Percentiles rank a stretch among this genome's conserved stretches.
phyloP scores from a whole-genome alignment of 2,113 vertebrate species.

The Isurus oxyrinchus region DNA sequence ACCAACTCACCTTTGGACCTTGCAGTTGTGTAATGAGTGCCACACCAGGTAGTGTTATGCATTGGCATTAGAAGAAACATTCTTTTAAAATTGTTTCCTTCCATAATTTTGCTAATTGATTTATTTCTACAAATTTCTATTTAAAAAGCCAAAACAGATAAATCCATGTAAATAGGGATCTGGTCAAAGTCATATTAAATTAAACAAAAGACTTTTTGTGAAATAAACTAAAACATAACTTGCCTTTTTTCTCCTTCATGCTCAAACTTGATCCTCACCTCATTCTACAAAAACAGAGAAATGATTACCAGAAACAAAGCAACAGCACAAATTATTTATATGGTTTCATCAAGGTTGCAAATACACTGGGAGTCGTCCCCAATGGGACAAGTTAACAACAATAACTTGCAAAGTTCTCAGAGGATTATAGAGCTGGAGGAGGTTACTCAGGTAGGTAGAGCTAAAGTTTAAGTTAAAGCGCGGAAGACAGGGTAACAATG shows the following conservation, averaged over 20 bases:
- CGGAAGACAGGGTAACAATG: not conserved
- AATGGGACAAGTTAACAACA: not conserved
- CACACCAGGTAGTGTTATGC: not conserved
- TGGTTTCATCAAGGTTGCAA: not conserved
- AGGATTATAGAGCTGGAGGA: not conserved
- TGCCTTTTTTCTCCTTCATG: conserved; percentile 88
- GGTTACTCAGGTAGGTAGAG: not conserved
- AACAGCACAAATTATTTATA: not conserved
- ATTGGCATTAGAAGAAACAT: not conserved
- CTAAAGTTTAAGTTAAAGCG: not conserved
- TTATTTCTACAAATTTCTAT: not conserved
- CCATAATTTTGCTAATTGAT: not conserved
- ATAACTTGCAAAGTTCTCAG: not conserved
- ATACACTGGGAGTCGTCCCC: not conserved
- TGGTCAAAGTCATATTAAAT: not conserved
- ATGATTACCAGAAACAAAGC: not conserved
- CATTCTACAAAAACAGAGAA: conserved; percentile 55
- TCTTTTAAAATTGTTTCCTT: not conserved
- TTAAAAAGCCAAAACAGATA: not conserved
- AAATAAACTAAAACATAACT: conserved; percentile 42
- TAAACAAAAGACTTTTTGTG: not conserved
- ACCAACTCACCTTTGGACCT: not conserved
- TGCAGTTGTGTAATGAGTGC: not conserved
- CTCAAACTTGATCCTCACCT: conserved; percentile 86
- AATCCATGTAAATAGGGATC: not conserved